Evolutionary conservation across 2,113 vertebrate genomes (phyloP), one percentile per base, ranked within the genome.

Genomic region (Oostethus manadensis): DNA sequence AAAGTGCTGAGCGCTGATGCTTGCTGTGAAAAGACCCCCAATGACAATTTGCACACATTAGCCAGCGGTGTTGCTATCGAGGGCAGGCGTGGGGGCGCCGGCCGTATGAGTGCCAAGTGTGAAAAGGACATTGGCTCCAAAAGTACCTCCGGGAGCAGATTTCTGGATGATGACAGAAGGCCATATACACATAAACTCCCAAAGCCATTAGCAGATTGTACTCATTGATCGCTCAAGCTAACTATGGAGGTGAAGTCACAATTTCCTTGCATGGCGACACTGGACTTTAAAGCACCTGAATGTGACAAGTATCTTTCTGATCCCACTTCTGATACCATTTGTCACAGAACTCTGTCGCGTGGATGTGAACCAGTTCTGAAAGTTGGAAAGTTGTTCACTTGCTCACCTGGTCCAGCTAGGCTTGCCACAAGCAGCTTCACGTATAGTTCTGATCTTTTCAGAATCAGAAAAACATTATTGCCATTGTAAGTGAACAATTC

Each of bases 31-130:
- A 86, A 83, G 86, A 83, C 83, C 82, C 86, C 84, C 85, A 84
- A 85, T 85, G 88, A 89, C 85, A 86, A 88, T 89, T 89, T 89
- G 85, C 87, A 86, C 84, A 85, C 86, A 88, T 89, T 89, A 88
- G 79, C 85, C 81, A 80, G 54, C 63, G 79, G 76, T 84, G 78
- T 78, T 13, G 77, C 85, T 84, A 84, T 84, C 78, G 71, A 76
- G 38, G 38, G 38, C 3, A 6, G 10, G 38, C 11, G 38, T 14
- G 13, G 38, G 38, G 38, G 38, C 13, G 38, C 11, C 14, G 38
- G 74, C 78, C 58, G 47, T 65, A 73, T 66, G 81, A 73, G 81
- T 56, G 86, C 83, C 85, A 87, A 87, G 81, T 76, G 66, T 72
- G 67, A 82, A 82, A 79, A 72, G 76, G 78, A 85, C 79, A 76